Base-by-base conservation (phyloP, 2,113 vertebrate species). In the Brienomyrus longianalis region DNA sequence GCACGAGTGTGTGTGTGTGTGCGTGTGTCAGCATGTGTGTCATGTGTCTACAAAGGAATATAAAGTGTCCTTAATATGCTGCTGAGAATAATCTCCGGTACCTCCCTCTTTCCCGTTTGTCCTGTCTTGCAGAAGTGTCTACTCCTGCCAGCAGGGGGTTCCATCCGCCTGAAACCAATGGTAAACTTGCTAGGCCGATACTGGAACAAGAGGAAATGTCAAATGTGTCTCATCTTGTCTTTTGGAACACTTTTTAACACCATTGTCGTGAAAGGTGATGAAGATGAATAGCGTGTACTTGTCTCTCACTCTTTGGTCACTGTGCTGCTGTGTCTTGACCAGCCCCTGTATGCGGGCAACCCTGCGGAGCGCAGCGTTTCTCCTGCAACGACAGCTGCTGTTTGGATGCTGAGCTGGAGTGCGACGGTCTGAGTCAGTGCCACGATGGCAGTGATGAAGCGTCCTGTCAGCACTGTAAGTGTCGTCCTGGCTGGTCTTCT, bases 341-440 rank as follows among this genome's bases (percentile, higher is more conserved):
- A 80, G 74, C 31, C 17, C 31, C 5, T 1, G 5, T 21, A 19
- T 80, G 74, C 5, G 15, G 74, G 15, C 31, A 15, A 5, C 23
- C 88, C 0, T 99, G 98, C 90, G 88, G 59, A 7, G 1, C 93
- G 2, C 91, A 83, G 17, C 94, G 96, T 94, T 97, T 98, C 93
- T 93, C 7, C 90, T 99, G 98, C 74, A 59, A 59, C 1, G 92
- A 94, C 2, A 93, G 94, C 92, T 99, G 98, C 94, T 99, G 98
- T 91, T 92, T 99, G 56, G 96, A 98, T 51, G 92, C 92, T 74
- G 93, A 93, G 90, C 92, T 97, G 92, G 97, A 98, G 92, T 99
- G 98, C 88, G 98, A 99, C 23, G 95, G 95, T 1, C 91, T 94
- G n/a, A 7, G 7, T 0, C 96, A 99, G 50, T 99, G 98, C 92